Base-by-base conservation (phyloP, 1,140 invertebrate genomes). In the Ostrea edulis region DNA sequence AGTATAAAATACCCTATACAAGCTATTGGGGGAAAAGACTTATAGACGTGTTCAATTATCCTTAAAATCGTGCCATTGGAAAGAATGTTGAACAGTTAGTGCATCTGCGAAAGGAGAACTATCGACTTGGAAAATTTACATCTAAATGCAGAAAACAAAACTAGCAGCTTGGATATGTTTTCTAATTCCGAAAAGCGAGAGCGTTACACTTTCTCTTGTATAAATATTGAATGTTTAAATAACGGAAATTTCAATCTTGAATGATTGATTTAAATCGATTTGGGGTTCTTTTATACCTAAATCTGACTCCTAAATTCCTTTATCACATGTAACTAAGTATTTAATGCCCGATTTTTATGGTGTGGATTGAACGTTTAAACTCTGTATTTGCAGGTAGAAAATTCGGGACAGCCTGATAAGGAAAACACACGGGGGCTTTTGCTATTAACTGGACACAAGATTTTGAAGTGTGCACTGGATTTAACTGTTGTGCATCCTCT, bases 301-400 rank as follows among this genome's bases (percentile, higher is more conserved):
- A 71, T 71, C 68, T 71, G 68, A 71, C 68, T 71, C 29, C 68
- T 25, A 14, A 71, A 71, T 71, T 14, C 29, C 68, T 71, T 71
- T 71, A 71, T 71, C 68, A 71, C 68, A 71, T 71, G 25, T 71
- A 25, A 25, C 68, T 71, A 29, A 71, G 68, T 71, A 71, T 71
- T 71, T 71, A 71, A 71, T 71, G 68, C 68, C 68, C 68, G 68
- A 71, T 71, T 71, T 35, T 71, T 29, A 71, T 29, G 29, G 68
- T 71, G 25, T 25, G 22, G 68, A 71, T 71, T 71, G 68, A 71
- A 71, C 29, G 68, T 71, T 71, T 71, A 25, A 71, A 29, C 68
- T 71, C 68, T 8, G 68, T 71, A 71, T 71, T 71, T 71, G 68
- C 68, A 71, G 68, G 68, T 71, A 71, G 68, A 71, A 62, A 62